Conservation (phyloP, 1,140 invertebrate species). For the Conus ventricosus region DNA sequence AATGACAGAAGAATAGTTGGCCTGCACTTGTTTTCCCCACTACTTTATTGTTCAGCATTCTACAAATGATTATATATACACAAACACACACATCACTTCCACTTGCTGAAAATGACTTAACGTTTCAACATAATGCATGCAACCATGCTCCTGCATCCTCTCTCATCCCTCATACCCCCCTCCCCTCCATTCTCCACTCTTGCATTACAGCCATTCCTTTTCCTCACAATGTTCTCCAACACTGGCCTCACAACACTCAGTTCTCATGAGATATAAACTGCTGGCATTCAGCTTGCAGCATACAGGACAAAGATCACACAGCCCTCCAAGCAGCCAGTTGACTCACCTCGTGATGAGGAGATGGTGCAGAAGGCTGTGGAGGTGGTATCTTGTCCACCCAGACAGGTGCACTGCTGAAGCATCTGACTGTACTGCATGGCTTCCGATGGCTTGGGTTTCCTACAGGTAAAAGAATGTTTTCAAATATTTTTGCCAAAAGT, state of each 20-base stretch:
- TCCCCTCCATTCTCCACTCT: too few species aligned
- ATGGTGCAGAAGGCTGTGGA: not conserved
- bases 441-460: slow-evolving; percentile 37
- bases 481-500: too few species aligned
- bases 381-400: slow-evolving; percentile 7
- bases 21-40: too few species aligned
- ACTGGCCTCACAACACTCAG: not conserved
- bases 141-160: too few species aligned
- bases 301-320: not conserved
- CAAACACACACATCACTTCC: too few species aligned
- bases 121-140: too few species aligned
- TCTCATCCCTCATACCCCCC: too few species aligned
- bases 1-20: too few species aligned
- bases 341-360: slow-evolving; percentile 13
- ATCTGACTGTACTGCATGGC: slow-evolving; percentile 52
- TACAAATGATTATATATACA: too few species aligned
- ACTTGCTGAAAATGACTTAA: too few species aligned
- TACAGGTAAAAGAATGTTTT: not conserved
- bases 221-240: not conserved
- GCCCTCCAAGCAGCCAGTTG: not conserved
- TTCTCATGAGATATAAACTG: too few species aligned
- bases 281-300: not conserved
- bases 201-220: not conserved
- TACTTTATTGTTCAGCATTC: too few species aligned
- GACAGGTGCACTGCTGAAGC: slow-evolving; percentile 46